Percentiles rank a stretch among this genome's conserved stretches.
Evolutionary conservation across 2,888 invertebrate species (phyloP).

Genomic region (Aspidapion aeneum): DNA sequence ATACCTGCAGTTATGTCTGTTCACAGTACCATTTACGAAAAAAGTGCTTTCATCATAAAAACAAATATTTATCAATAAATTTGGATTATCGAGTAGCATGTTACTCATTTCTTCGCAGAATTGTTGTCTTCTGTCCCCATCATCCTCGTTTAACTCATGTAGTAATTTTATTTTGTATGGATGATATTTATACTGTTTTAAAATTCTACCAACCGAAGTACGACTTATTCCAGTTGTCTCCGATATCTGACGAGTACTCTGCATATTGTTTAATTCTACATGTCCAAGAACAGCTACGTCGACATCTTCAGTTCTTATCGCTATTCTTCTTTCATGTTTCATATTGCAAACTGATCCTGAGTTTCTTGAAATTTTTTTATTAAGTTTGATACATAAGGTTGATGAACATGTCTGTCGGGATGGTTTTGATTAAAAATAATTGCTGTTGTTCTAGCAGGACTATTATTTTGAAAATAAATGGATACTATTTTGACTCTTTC

Average conservation of each 20-base stretch:
- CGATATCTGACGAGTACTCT: neutral
- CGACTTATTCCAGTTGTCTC: neutral
- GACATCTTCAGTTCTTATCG: neutral
- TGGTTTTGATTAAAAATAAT: neutral
- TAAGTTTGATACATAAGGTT: neutral
- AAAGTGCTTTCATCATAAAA: neutral
- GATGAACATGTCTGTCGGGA: neutral
- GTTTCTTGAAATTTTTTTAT: neutral
- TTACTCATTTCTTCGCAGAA: neutral
- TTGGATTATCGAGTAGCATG: neutral
- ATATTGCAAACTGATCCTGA: neutral
- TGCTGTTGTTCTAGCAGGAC: neutral
- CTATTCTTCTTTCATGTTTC: neutral
- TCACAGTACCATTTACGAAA: neutral
- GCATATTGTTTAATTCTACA: neutral
- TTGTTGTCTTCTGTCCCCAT: neutral
- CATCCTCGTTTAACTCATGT: neutral
- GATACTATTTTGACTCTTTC: neutral
- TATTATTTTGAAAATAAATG: neutral
- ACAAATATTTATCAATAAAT: neutral
- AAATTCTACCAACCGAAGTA: neutral
- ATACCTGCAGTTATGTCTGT: neutral
- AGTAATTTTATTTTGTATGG: neutral
- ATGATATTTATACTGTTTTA: neutral
- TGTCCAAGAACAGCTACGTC: conserved; percentile 2